Evolutionary conservation across 64 coral and sea anemone species (phyloP), one percentile per base, ranked within the genome.

Genomic region (Actinia equina): DNA sequence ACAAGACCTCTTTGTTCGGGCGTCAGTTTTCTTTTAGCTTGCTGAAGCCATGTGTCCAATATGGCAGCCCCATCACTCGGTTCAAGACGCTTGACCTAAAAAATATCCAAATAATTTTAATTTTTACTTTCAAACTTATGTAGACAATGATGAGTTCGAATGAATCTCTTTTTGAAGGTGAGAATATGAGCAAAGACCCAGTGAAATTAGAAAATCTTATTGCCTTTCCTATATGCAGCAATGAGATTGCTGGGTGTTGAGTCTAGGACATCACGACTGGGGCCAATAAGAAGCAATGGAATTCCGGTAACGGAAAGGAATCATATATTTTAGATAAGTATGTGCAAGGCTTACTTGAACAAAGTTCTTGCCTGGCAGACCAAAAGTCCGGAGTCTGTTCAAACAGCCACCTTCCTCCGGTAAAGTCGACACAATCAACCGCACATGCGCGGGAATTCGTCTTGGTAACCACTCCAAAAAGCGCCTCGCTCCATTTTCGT

Each of bases 401-500:
- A 91, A 45, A 80, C 84, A 91, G 4, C 89, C 84, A 37, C 89
- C 89, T 30, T 79, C 89, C 19, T 51, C 89, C 9, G 89, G 89
- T 11, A 91, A 82, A 37, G 89, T 91, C 7, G 89, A 91, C 23
- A 91, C 53, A 61, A 91, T 85, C 74, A 91, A 62, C 52, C 83
- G 46, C 76, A 64, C 89, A 86, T 91, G 83, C 69, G 70, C 43
- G 26, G 89, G 84, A 22, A 86, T 45, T 19, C 71, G 84, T 22
- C 89, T 84, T 65, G 89, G 89, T 61, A 91, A 77, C 89, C 89
- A 91, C 65, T 91, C 71, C 22, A 91, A 86, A 49, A 91, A 91
- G 8, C 89, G 67, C 71, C 89, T 91, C 7, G 89, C 89, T 17
- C 74, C 74, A 61, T 91, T 65, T 19, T 86, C 84, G 27, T 91